These are phyloP conservation scores for Scopus umbretta DNA, from an alignment of 2,113 vertebrate genomes.

Conservation along the genomic window DNA sequence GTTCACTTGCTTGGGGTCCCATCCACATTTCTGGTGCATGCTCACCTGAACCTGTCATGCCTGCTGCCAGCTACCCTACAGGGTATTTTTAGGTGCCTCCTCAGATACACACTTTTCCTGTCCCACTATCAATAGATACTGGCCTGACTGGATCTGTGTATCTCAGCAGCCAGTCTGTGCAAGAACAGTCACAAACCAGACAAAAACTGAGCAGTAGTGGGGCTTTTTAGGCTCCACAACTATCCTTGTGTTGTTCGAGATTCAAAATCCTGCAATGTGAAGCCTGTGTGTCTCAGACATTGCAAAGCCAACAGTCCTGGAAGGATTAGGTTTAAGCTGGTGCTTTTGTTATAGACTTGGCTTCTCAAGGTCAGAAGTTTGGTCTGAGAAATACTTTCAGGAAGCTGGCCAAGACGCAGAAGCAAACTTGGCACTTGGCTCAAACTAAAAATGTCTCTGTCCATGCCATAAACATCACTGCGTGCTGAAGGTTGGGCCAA, in stretches of 20 bases:
- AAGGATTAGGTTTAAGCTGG: neutral
- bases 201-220: neutral
- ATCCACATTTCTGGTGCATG: no score
- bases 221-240: neutral
- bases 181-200: neutral
- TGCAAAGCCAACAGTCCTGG: neutral
- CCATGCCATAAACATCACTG: constrained; percentile 5
- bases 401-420: neutral
- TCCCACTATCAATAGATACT: neutral
- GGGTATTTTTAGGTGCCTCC: neutral
- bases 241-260: neutral
- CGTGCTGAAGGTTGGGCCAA: neutral
- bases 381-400: neutral
- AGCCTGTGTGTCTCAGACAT: neutral
- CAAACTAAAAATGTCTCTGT: neutral
- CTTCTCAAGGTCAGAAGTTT: neutral
- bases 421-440: neutral
- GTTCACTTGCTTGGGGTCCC: no score
- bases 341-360: neutral
- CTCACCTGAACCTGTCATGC: no score
- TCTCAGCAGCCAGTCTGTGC: neutral
- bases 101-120: neutral
- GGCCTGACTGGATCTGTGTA: neutral
- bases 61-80: no score
- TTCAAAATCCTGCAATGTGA: neutral